phyloP scores from a whole-genome alignment of 2,113 vertebrate species.

The Misgurnus anguillicaudatus region DNA sequence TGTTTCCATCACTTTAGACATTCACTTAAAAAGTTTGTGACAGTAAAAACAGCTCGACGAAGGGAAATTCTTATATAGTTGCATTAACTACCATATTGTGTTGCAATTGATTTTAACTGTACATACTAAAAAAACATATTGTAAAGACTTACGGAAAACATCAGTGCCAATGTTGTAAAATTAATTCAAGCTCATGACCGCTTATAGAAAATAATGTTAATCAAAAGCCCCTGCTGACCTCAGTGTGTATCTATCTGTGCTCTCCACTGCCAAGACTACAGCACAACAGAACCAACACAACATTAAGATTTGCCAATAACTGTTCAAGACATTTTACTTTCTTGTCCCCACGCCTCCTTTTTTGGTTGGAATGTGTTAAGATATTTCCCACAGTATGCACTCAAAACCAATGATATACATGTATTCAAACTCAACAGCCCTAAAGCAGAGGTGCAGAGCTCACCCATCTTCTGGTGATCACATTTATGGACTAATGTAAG shows the following conservation, averaged over 20 bases:
- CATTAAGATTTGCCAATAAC: neutral
- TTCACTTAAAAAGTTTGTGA: no score
- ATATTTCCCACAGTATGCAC: neutral
- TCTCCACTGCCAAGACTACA: neutral
- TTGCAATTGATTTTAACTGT: no score
- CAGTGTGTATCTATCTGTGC: constrained; percentile 8
- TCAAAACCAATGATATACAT: neutral
- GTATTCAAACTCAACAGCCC: neutral
- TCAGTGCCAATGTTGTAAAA: no score
- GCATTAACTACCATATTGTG: no score
- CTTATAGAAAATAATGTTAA: neutral
- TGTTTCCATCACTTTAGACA: no score
- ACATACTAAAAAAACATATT: no score
- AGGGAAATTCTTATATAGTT: no score
- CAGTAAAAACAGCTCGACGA: no score
- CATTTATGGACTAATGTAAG: neutral
- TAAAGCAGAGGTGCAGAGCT: neutral
- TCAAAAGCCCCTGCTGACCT: neutral
- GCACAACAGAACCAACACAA: neutral
- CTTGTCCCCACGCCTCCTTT: no score
- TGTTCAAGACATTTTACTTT: neutral
- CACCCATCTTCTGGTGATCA: neutral
- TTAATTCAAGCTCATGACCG: neutral
- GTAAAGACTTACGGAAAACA: no score
- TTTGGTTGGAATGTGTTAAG: no score